Base-by-base conservation (phyloP, 2,888 invertebrate genomes). In the Clepsis dumicolana region DNA sequence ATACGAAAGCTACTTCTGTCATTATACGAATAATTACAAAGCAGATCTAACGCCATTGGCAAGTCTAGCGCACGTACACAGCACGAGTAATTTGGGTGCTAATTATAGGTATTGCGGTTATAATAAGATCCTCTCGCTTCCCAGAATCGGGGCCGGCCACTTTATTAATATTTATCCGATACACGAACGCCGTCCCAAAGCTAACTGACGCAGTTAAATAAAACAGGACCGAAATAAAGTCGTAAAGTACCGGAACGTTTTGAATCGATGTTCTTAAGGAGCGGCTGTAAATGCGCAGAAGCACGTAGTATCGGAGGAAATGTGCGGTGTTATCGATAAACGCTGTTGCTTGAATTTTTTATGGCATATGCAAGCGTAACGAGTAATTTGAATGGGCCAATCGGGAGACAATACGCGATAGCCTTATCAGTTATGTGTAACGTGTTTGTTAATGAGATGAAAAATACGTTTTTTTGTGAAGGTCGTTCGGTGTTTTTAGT, bases 81-180 rank as follows among this genome's bases (percentile, higher is more conserved):
- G 84, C 88, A 81, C 88, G 88, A 85, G 90, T 90, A 91, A 93
- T 91, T 91, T 89, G 86, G 87, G 89, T 89, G 89, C 93, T 93
- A 93, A 93, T 93, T 93, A 93, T 93, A 93, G 93, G 90, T 92
- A 91, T 93, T 92, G 93, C 93, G 93, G 93, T 93, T 93, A 93
- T 91, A 92, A 93, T 93, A 93, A 93, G 93, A 93, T 92, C 88
- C 88, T 90, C 91, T 88, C 88, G 88, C 91, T 93, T 93, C 93
- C 90, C 89, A 91, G 93, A 93, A 93, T 89, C 89, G 93, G 91
- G 93, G 93, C 91, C 92, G 88, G 81, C 83, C 82, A 91, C 86
- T 93, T 93, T 93, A 93, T 93, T 93, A 93, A 93, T 93, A 93
- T 93, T 93, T 92, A 92, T 93, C 90, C 93, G 89, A 93, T 93